phyloP scores from a whole-genome alignment of 2,888 invertebrate genomes.

The Tubulanus polymorphus region DNA sequence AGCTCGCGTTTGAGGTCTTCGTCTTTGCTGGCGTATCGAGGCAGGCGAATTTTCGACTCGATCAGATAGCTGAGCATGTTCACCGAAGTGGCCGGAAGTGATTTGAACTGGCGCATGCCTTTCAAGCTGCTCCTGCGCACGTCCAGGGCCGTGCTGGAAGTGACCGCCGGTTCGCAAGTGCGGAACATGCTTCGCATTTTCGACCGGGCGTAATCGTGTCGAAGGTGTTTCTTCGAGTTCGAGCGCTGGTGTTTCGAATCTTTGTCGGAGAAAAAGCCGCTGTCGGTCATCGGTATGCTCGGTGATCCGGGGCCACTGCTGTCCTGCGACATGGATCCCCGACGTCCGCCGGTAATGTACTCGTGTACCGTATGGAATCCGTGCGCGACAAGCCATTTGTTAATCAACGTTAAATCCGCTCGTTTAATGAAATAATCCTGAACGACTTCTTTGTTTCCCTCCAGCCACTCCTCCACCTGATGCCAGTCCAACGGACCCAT shows the following conservation, averaged over 20 bases:
- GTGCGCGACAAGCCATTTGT: conserved; percentile 56
- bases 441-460: conserved; percentile 53
- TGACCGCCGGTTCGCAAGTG: conserved; percentile 42
- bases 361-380: conserved; percentile 54
- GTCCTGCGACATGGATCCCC: conserved; percentile 25
- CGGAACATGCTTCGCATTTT: conserved; percentile 56
- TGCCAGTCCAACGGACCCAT: neutral
- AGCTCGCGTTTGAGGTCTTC: conserved; percentile 54
- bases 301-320: conserved; percentile 33
- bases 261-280: conserved; percentile 28
- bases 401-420: conserved; percentile 55
- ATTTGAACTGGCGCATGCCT: conserved; percentile 58
- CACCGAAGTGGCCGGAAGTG: conserved; percentile 57
- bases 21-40: conserved; percentile 56
- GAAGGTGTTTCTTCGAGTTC: conserved; percentile 56
- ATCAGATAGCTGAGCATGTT: conserved; percentile 58
- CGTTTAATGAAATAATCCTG: conserved; percentile 56
- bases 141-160: conserved; percentile 33
- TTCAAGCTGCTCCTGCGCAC: conserved; percentile 55
- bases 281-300: conserved; percentile 18
- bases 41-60: conserved; percentile 57
- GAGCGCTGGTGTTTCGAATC: conserved; percentile 33
- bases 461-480: conserved; percentile 57
- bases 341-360: conserved; percentile 27
- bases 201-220: conserved; percentile 57